Evolutionary conservation across 2,113 vertebrate species (phyloP).

Genomic region (Galeopterus variegatus): DNA sequence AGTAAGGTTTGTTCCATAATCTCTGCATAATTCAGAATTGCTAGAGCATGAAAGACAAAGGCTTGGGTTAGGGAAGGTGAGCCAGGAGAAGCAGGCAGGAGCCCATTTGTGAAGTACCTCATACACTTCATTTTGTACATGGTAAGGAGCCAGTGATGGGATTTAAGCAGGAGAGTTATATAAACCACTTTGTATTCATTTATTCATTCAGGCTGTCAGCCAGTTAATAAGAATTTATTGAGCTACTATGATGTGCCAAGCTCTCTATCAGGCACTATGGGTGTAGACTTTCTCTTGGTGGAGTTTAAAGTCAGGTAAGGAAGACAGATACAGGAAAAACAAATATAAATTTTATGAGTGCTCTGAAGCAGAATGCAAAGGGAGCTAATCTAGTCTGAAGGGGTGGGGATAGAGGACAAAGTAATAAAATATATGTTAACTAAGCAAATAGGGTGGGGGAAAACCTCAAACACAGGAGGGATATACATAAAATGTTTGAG

Average conservation of each 20-base stretch:
- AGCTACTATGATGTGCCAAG: background rate
- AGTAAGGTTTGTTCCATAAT: background rate
- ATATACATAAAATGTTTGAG: background rate
- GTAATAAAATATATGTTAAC: slow-evolving; percentile 36
- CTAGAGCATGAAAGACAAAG: slow-evolving; percentile 13
- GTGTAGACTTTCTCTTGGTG: slow-evolving; percentile 34
- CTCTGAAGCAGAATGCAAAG: slow-evolving; percentile 27
- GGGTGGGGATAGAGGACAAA: background rate
- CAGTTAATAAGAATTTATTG: slow-evolving; percentile 56
- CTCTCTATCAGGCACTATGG: background rate
- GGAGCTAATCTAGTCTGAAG: background rate
- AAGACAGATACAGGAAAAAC: slow-evolving; percentile 11
- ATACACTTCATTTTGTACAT: slow-evolving; percentile 6
- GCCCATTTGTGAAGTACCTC: background rate
- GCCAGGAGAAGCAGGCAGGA: background rate
- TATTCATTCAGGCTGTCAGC: slow-evolving; percentile 22
- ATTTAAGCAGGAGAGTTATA: slow-evolving; percentile 27
- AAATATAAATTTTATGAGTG: background rate
- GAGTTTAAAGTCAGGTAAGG: background rate
- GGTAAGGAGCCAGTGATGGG: background rate
- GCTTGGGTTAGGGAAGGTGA: background rate
- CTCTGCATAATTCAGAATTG: background rate
- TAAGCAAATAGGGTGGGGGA: background rate
- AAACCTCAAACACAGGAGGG: background rate
- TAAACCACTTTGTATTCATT: slow-evolving; percentile 37